Evolutionary conservation across 2,888 invertebrate species (phyloP), one percentile per base, ranked within the genome.

Genomic region (Drosophila niveifrons): DNA sequence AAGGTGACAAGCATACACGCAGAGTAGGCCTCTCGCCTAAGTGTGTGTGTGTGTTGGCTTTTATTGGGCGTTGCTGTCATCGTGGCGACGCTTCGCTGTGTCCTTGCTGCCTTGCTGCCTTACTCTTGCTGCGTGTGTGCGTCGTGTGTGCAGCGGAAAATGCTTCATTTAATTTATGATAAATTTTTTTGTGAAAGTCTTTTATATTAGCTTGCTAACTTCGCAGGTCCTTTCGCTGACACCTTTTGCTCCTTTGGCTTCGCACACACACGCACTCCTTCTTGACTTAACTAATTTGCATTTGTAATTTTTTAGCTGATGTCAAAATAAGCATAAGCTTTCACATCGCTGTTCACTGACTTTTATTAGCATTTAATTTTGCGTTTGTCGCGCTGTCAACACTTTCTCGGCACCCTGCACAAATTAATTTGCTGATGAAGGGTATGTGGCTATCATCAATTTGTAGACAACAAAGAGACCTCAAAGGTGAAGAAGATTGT

Each of bases 91-190:
- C 36, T n/a, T 36, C 36, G 36, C n/a, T 36, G 36, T 36, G 36
- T 36, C 11, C 11, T 11, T 11, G 34, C 34, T 34, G 34, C 34
- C 11, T 39, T 46, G 62, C 57, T 59, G 48, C n/a, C 1, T n/a
- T n/a, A n/a, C n/a, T n/a, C n/a, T n/a, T n/a, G n/a, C n/a, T n/a
- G n/a, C n/a, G n/a, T n/a, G n/a, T n/a, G 31, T 34, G 36, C 47
- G 39, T 41, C 65, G 70, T 68, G 74, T 79, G 73, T 72, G 82
- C 75, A 71, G 61, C 69, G 47, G 71, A 77, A 79, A 85, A 84
- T 79, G 84, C 79, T 84, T 86, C 88, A 86, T 86, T 86, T 86
- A 86, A 88, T 88, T 86, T 88, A 86, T 86, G 86, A 86, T 82
- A 80, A 57, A 85, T 78, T 85, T 77, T 74, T 74, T 74, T 82